phyloP scores from a whole-genome alignment of 2,113 vertebrate species.

The Cisticola juncidis region DNA sequence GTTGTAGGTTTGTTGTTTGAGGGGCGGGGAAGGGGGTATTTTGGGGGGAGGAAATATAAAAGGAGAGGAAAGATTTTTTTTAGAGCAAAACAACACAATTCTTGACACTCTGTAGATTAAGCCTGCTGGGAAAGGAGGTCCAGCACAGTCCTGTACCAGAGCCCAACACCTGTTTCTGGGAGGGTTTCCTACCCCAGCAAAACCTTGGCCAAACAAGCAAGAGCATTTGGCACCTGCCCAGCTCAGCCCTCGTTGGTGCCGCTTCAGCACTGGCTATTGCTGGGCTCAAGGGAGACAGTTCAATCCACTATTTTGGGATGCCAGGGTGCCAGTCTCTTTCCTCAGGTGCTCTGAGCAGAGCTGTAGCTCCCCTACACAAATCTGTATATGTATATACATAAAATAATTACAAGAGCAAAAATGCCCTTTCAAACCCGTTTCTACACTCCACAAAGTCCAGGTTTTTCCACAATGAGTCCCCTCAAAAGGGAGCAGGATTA shows the following conservation, averaged over 20 bases:
- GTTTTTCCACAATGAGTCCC: not conserved
- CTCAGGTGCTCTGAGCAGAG: not conserved
- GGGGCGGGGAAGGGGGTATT: not conserved
- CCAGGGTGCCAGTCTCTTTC: not conserved
- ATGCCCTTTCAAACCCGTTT: fast-evolving
- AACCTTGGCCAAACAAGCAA: not conserved
- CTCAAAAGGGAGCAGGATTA: not conserved
- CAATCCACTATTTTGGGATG: not conserved
- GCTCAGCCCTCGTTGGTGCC: fast-evolving
- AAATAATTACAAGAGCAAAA: not conserved
- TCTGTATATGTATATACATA: no score
- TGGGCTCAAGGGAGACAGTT: not conserved
- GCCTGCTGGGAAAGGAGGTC: not conserved
- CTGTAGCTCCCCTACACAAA: not conserved
- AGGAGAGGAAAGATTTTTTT: not conserved
- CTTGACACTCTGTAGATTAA: not conserved
- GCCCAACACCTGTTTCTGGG: not conserved
- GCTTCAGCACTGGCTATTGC: not conserved
- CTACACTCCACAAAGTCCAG: not conserved
- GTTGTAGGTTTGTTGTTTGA: not conserved
- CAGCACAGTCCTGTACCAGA: not conserved
- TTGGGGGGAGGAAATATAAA: not conserved
- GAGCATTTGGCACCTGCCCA: not conserved
- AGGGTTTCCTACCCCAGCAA: not conserved
- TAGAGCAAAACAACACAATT: not conserved